phyloP scores from a whole-genome alignment of 2,797 vertebrate genomes.

The Nasua narica region DNA sequence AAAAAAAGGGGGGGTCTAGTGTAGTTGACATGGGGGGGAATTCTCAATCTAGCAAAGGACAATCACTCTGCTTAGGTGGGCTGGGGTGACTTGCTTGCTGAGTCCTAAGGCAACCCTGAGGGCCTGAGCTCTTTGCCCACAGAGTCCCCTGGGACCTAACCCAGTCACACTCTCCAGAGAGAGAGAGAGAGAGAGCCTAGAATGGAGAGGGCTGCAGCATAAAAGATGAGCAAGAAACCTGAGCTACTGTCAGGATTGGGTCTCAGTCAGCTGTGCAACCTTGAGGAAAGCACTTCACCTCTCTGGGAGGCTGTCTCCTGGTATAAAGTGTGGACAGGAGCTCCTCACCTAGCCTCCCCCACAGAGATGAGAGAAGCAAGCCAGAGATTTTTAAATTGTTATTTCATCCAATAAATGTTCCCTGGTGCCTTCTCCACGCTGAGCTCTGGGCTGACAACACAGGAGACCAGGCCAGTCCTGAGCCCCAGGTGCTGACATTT shows the following conservation, averaged over 20 bases:
- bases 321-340: not conserved
- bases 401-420: not conserved
- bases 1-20: not conserved
- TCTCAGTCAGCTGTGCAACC: conserved; percentile 24
- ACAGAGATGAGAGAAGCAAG: not conserved
- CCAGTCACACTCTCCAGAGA: not conserved
- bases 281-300: conserved; percentile 29
- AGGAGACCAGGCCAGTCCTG: not conserved
- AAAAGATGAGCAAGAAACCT: conserved; percentile 21
- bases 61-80: not conserved
- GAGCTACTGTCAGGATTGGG: not conserved
- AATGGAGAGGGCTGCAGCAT: not conserved
- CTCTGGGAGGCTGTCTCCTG: not conserved
- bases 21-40: not conserved
- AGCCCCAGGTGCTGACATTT: not conserved
- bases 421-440: not conserved
- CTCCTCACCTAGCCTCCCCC: not conserved
- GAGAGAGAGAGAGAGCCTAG: not conserved
- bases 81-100: not conserved
- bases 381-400: not conserved
- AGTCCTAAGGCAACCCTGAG: conserved; percentile 1
- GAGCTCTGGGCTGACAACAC: not conserved
- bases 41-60: not conserved
- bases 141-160: not conserved
- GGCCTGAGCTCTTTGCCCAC: not conserved